Conservation (phyloP, 53 echinoderm and acorn worm genomes). For the Arbacia lixula region DNA sequence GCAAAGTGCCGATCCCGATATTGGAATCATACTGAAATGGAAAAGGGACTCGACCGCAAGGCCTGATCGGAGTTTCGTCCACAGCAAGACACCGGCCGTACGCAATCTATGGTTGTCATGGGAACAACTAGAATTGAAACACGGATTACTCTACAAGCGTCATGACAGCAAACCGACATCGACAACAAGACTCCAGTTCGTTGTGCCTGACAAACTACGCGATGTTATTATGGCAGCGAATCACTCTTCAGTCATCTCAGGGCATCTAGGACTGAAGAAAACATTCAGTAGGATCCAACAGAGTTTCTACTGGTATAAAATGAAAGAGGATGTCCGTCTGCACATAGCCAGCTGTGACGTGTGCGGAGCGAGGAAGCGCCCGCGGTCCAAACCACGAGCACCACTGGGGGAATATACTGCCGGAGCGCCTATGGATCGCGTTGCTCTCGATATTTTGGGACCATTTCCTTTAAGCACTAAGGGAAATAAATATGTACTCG, state of each 20-base stretch:
- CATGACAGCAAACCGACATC: slow-evolving; percentile 20
- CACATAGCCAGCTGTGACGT: slow-evolving; percentile 68
- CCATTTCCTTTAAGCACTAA: slow-evolving; percentile 60
- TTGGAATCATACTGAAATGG: slow-evolving; percentile 53
- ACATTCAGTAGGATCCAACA: slow-evolving; percentile 47
- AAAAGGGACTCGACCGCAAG: slow-evolving; percentile 16
- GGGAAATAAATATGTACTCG: slow-evolving; percentile 72
- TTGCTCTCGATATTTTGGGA: slow-evolving; percentile 72
- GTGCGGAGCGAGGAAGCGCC: slow-evolving; percentile 71
- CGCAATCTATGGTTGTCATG: slow-evolving; percentile 69
- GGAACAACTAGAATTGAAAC: slow-evolving; percentile 42
- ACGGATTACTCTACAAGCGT: slow-evolving; percentile 60
- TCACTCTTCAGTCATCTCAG: slow-evolving; percentile 53
- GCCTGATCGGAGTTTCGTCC: slow-evolving; percentile 47
- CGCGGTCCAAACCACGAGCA: slow-evolving; percentile 50
- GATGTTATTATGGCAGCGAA: slow-evolving; percentile 21
- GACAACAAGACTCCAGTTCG: slow-evolving; percentile 28
- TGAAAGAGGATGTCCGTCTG: slow-evolving; percentile 65
- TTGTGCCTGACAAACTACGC: slow-evolving; percentile 52
- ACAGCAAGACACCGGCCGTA: slow-evolving; percentile 56
- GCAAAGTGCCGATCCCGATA: slow-evolving; percentile 44
- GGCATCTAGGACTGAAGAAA: slow-evolving; percentile 69
- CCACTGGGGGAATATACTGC: slow-evolving; percentile 55
- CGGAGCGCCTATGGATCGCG: slow-evolving; percentile 71
- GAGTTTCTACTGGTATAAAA: slow-evolving; percentile 60